Conservation (phyloP, 2,888 invertebrate species). For the Omphaloscelis lunosa region DNA sequence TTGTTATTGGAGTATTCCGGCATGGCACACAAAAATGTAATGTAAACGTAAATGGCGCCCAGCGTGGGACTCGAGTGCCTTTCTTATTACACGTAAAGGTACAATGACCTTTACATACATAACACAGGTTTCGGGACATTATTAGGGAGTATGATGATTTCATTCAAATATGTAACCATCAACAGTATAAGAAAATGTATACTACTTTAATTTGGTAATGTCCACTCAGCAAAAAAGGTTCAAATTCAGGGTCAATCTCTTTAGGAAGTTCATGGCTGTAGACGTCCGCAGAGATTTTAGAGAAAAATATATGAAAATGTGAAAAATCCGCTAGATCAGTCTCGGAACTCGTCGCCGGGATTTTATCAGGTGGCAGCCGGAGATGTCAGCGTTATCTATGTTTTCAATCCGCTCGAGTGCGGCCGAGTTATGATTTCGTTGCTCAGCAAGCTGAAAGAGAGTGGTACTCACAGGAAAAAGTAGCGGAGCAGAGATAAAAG, state of each 20-base stretch:
- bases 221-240: constrained; percentile 17
- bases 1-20: constrained; percentile 26
- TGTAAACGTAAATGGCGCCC: constrained; percentile 31
- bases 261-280: constrained; percentile 30
- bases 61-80: constrained; percentile 16
- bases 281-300: constrained; percentile 33
- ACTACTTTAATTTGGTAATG: constrained; percentile 9
- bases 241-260: constrained; percentile 47
- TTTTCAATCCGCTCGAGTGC: constrained; percentile 69
- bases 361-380: constrained; percentile 65
- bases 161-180: neutral
- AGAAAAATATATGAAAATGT: constrained; percentile 41
- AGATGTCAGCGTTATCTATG: constrained; percentile 68
- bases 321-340: constrained; percentile 48
- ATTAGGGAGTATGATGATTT: neutral
- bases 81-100: constrained; percentile 10
- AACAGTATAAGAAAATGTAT: neutral
- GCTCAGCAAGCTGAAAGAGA: constrained; percentile 59
- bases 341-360: constrained; percentile 27
- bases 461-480: constrained; percentile 26
- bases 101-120: neutral
- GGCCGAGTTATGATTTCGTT: constrained; percentile 76
- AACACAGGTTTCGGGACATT: neutral
- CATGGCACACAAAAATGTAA: constrained; percentile 9
- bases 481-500: constrained; percentile 35